These are phyloP conservation scores for Shinisaurus crocodilurus DNA, from an alignment of 2,113 vertebrate species.

Conservation along the genomic window DNA sequence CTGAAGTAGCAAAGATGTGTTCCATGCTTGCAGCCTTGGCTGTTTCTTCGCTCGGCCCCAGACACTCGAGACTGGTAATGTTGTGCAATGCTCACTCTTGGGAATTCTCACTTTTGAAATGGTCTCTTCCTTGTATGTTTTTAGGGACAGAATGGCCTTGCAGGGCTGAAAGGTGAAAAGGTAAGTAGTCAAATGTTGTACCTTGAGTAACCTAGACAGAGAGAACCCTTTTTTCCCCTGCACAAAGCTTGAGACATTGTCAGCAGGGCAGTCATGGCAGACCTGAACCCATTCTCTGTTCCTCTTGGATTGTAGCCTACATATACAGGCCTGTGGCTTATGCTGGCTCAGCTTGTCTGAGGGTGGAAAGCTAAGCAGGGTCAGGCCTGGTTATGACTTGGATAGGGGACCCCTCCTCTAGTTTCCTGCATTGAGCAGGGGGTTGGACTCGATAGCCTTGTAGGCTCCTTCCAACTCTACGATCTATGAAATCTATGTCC, in stretches of 20 bases:
- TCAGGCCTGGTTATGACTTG: too few species aligned
- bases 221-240: too few species aligned
- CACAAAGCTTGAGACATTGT: neutral
- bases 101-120: neutral
- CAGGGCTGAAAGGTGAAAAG: constrained; percentile 82
- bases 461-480: too few species aligned
- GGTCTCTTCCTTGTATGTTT: constrained; percentile 14
- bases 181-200: constrained; percentile 65
- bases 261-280: neutral
- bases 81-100: neutral
- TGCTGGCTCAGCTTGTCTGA: too few species aligned
- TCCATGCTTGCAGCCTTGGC: too few species aligned
- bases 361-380: too few species aligned
- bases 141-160: constrained; percentile 83
- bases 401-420: too few species aligned
- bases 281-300: neutral
- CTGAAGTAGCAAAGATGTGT: neutral
- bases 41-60: neutral
- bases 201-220: too few species aligned
- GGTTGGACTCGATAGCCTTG: too few species aligned
- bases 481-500: too few species aligned
- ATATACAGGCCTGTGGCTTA: too few species aligned
- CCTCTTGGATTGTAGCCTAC: neutral
- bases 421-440: too few species aligned
- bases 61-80: neutral